phyloP scores from a whole-genome alignment of 1,140 invertebrate genomes.

The Pararge aegeria region DNA sequence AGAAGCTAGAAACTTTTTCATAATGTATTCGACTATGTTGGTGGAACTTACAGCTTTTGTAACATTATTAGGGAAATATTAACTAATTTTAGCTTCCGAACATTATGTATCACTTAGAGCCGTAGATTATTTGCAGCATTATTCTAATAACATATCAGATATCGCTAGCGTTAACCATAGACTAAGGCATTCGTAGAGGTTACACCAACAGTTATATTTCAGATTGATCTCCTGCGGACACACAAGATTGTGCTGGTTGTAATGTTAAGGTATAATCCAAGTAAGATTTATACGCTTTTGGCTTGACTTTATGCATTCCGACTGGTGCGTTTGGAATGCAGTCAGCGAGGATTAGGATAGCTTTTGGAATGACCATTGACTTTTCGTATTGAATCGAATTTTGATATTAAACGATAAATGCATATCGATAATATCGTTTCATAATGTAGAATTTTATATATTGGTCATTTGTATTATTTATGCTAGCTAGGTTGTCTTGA shows the following conservation, averaged over 20 bases:
- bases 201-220: neutral
- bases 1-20: constrained; percentile 3
- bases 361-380: neutral
- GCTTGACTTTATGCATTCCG: constrained; percentile 74
- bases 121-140: constrained; percentile 6
- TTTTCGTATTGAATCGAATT: neutral
- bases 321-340: constrained; percentile 56
- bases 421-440: neutral
- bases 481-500: constrained; percentile 33
- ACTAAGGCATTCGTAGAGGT: constrained; percentile 6
- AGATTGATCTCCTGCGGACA: constrained; percentile 32
- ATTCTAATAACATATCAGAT: constrained; percentile 12
- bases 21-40: constrained; percentile 1
- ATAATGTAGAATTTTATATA: neutral
- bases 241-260: constrained; percentile 45
- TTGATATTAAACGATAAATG: neutral
- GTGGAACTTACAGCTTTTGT: constrained; percentile 10
- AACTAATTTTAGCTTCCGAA: constrained; percentile 19
- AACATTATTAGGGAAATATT: neutral
- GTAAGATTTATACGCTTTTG: constrained; percentile 70
- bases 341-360: neutral
- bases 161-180: constrained; percentile 20
- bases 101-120: constrained; percentile 8
- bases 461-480: constrained; percentile 3
- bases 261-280: constrained; percentile 67